Base-by-base conservation (phyloP, 35 echinoderm and acorn worm genomes). In the Acanthaster planci region DNA sequence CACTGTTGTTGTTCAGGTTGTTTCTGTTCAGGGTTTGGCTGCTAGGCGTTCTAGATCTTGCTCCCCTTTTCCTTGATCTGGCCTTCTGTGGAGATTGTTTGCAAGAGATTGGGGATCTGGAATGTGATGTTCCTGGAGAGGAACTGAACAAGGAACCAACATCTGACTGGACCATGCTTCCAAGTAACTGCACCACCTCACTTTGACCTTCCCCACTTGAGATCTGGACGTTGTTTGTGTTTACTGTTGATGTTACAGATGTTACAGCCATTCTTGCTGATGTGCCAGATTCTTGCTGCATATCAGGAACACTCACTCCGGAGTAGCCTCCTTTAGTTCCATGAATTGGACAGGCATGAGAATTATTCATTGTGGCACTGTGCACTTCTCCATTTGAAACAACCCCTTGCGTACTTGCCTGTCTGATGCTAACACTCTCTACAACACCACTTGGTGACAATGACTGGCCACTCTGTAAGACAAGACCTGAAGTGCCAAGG, bases 171-270 rank as follows among this genome's bases (percentile, higher is more conserved):
- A 72, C 64, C 64, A 72, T 72, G 7, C 26, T 72, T 14, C 26
- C 64, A 72, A 72, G 64, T 23, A 72, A 34, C 64, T 72, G 64
- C 16, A 72, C 18, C 1, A 72, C 64, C 64, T 72, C 64, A 35
- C 26, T 72, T 26, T 72, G 64, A 72, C 34, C 64, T 72, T 0
- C 26, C 21, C 26, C 64, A 35, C 15, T 72, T 4, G 42, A 47
- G 12, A n/a, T n/a, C 56, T 59, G 56, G 12, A 34, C n/a, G 0
- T 10, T 16, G 64, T 72, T 72, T 36, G 34, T 34, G 29, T 7
- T 35, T 10, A 72, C 42, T 47, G 42, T 47, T 47, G 42, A 47
- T 47, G 42, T n/a, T n/a, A n/a, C n/a, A n/a, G n/a, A 12, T 47
- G 42, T 47, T 4, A 47, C 42, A 47, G 42, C 42, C 12, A 12